Percentiles rank a stretch among this genome's conserved stretches.
phyloP scores from a whole-genome alignment of 1,140 invertebrate genomes.

The Mycetomoellerius zeteki region DNA sequence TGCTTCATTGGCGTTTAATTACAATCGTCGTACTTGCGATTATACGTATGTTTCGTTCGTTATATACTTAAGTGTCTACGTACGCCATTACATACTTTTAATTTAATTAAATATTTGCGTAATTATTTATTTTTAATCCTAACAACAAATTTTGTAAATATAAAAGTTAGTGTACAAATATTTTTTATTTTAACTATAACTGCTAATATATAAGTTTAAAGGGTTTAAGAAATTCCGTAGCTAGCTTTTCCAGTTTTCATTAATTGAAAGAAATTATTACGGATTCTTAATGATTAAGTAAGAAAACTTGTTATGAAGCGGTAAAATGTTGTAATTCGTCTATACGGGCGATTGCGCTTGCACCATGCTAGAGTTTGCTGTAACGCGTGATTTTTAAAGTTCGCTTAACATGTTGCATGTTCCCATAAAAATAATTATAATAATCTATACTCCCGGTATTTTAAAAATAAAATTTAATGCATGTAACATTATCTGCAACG shows the following conservation, averaged over 20 bases:
- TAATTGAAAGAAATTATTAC: neutral
- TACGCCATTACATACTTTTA: neutral
- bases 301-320: neutral
- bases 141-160: neutral
- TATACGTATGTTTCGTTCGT: conserved; percentile 15
- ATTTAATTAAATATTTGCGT: conserved; percentile 12
- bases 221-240: neutral
- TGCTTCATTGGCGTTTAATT: conserved; percentile 58
- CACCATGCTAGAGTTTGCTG: neutral
- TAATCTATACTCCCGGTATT: neutral
- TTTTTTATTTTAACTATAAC: neutral
- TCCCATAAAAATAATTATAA: conserved; percentile 3
- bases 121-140: neutral
- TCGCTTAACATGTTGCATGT: neutral
- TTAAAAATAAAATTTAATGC: conserved; percentile 23
- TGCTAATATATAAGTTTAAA: neutral
- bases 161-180: neutral
- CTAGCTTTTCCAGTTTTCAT: neutral
- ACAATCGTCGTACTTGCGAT: conserved; percentile 12
- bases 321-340: conserved; percentile 26
- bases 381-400: neutral
- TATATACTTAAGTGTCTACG: neutral
- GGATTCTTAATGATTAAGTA: neutral
- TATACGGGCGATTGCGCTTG: conserved; percentile 21
- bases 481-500: neutral